phyloP scores from a whole-genome alignment of 2,797 vertebrate genomes.

The Manis pentadactyla region DNA sequence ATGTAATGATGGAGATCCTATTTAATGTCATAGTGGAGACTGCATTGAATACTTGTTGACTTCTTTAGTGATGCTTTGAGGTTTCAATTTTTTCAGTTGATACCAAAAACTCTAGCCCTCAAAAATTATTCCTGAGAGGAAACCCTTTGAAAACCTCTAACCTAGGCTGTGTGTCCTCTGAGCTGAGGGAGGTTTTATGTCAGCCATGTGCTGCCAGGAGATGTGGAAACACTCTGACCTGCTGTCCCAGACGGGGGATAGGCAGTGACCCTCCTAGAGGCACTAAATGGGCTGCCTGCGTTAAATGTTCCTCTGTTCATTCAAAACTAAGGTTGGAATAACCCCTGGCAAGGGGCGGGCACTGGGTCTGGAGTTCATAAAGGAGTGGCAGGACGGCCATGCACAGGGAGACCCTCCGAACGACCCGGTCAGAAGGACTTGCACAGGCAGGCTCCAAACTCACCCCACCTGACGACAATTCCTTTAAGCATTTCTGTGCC shows the following conservation, averaged over 20 bases:
- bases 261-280: no score
- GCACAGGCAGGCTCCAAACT: no score
- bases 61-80: background rate
- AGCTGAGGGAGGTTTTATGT: background rate
- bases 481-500: background rate
- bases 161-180: no score
- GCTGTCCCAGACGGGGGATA: accelerated
- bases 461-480: accelerated
- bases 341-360: background rate
- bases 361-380: background rate
- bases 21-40: accelerated
- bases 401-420: background rate
- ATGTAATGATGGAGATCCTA: accelerated
- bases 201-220: background rate
- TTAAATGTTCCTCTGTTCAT: background rate
- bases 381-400: background rate
- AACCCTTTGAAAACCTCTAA: background rate
- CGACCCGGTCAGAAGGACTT: background rate
- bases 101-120: background rate
- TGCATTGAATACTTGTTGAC: accelerated
- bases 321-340: background rate
- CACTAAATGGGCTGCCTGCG: background rate
- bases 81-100: background rate
- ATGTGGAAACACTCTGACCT: accelerated
- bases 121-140: background rate